Percentiles rank a stretch among this genome's conserved stretches.
Conservation (phyloP, 2,797 vertebrate species). For the Gambusia yucatana region DNA sequence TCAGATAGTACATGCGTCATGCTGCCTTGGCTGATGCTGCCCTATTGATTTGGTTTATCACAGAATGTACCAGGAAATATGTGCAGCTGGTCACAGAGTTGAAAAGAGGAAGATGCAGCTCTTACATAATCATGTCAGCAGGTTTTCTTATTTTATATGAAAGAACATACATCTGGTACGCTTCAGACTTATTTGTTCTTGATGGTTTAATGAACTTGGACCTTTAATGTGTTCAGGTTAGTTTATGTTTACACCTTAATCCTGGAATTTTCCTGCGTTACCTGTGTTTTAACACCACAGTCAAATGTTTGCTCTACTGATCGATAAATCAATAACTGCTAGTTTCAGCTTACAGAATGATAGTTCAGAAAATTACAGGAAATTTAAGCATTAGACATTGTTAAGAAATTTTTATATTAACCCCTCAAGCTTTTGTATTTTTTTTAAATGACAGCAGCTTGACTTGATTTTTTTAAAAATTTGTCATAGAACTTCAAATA, state of each 20-base stretch:
- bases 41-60: background rate
- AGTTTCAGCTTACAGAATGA: background rate
- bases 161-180: background rate
- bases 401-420: background rate
- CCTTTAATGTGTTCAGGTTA: background rate
- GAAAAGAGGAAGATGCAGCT: background rate
- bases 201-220: background rate
- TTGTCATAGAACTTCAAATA: background rate
- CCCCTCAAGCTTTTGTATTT: background rate
- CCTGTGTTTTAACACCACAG: background rate
- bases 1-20: background rate
- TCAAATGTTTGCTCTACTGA: background rate
- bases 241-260: background rate
- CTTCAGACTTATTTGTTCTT: background rate
- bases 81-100: background rate
- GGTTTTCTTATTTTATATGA: background rate
- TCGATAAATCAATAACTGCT: background rate
- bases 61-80: conserved; percentile 7
- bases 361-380: background rate
- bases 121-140: background rate
- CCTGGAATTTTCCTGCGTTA: background rate
- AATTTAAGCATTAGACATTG: background rate
- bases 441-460: background rate
- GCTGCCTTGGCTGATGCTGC: conserved; percentile 1
- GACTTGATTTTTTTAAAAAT: background rate